These are phyloP conservation scores for Cheilosia impressa DNA, from an alignment of 2,888 invertebrate genomes.

Conservation along the genomic window DNA sequence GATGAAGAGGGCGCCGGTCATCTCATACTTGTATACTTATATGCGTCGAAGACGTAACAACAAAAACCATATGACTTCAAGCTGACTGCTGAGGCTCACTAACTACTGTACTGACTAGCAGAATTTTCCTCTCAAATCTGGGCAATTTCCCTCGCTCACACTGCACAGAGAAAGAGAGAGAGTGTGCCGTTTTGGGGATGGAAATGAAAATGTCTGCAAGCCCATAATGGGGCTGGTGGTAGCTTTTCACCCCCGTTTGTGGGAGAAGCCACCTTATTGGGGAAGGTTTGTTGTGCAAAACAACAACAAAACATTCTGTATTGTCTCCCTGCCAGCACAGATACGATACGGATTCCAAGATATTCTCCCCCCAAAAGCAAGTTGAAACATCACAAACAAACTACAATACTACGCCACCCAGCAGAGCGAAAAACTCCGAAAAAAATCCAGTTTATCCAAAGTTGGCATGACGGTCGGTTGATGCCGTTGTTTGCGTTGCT, in stretches of 20 bases:
- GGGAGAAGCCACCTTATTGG: background rate
- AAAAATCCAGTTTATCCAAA: conserved; percentile 83
- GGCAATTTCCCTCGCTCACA: conserved; percentile 18
- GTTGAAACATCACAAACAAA: conserved; percentile 60
- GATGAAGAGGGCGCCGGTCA: conserved; percentile 8
- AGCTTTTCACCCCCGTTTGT: conserved; percentile 25
- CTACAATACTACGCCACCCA: conserved; percentile 15
- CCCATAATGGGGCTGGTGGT: conserved; percentile 7
- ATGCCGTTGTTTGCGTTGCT: conserved; percentile 52
- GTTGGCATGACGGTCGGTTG: conserved; percentile 82
- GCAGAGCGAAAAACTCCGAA: conserved; percentile 77
- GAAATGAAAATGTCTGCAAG: conserved; percentile 55
- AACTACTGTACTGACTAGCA: conserved; percentile 28
- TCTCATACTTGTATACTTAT: background rate
- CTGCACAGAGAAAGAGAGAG: conserved; percentile 18
- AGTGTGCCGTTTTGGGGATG: conserved; percentile 45
- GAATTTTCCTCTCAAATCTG: conserved; percentile 52
- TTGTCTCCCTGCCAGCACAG: conserved; percentile 52
- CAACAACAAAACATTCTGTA: conserved; percentile 47
- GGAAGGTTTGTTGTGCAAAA: conserved; percentile 24
- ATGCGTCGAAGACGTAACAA: conserved; percentile 50
- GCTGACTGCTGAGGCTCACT: background rate
- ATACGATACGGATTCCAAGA: conserved; percentile 48
- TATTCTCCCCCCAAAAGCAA: conserved; percentile 41
- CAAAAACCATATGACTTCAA: conserved; percentile 52